Percentiles rank a stretch among this genome's conserved stretches.
Conservation (phyloP, 2,113 vertebrate genomes). For the Marmota flaviventris region DNA sequence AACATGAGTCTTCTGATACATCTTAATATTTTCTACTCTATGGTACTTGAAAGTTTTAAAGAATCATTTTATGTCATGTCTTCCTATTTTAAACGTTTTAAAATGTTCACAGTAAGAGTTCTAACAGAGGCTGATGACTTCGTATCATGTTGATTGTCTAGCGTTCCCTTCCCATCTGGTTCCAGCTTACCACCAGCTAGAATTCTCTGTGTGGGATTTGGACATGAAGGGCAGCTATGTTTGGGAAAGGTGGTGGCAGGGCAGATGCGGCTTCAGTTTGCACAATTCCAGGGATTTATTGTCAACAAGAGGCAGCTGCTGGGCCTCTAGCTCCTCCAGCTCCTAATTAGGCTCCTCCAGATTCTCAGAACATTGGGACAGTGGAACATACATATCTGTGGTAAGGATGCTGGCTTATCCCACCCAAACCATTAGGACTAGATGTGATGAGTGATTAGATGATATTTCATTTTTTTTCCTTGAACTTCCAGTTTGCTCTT, state of each 20-base stretch:
- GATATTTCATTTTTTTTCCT: slow-evolving; percentile 6
- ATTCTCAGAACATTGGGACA: not conserved
- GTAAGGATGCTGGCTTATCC: not conserved
- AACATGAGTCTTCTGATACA: not conserved
- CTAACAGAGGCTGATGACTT: not conserved
- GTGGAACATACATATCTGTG: not conserved
- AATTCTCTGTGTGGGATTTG: not conserved
- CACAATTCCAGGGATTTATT: not conserved
- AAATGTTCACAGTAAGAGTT: not conserved
- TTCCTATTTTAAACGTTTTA: slow-evolving; percentile 3
- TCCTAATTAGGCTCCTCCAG: not conserved
- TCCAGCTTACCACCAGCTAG: not conserved
- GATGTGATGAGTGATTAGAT: not conserved
- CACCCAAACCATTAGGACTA: not conserved
- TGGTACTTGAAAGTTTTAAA: not conserved
- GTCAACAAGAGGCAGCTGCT: not conserved
- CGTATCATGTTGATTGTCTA: not conserved
- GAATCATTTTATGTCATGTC: slow-evolving; percentile 37
- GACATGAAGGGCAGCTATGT: not conserved
- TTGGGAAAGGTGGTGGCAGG: not conserved
- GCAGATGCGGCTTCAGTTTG: not conserved
- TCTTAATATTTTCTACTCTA: not conserved
- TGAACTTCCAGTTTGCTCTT: not conserved
- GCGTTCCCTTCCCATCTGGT: not conserved
- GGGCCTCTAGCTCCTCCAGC: not conserved